Conservation (phyloP, 2,888 invertebrate genomes). For the Amiota mariae region DNA sequence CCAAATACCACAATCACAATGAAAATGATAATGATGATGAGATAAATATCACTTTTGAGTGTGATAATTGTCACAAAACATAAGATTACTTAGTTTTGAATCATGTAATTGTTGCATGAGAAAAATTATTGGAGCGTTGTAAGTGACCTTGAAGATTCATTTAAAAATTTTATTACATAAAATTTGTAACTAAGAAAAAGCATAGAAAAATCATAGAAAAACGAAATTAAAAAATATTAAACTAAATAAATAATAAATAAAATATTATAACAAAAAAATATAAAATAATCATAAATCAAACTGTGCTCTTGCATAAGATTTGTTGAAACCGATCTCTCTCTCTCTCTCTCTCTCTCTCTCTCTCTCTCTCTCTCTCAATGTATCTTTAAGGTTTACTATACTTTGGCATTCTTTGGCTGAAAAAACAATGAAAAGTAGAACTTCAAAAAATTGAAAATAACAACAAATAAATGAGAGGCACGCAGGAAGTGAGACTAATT, state of each 20-base stretch:
- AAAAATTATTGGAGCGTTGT: not conserved
- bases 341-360: too few species aligned
- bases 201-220: not conserved
- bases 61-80: slow-evolving; percentile 27
- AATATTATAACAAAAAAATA: not conserved
- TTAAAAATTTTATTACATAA: not conserved
- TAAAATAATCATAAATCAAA: not conserved
- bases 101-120: slow-evolving; percentile 21
- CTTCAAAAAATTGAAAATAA: too few species aligned
- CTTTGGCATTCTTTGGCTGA: not conserved
- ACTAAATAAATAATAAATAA: not conserved
- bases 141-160: slow-evolving; percentile 13
- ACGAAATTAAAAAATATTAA: not conserved
- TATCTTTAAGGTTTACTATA: too few species aligned
- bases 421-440: not conserved
- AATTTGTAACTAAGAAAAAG: not conserved
- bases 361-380: too few species aligned
- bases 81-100: not conserved
- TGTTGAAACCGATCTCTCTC: too few species aligned
- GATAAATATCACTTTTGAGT: slow-evolving; percentile 9
- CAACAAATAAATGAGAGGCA: not conserved
- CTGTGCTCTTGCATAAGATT: not conserved
- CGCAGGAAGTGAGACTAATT: slow-evolving; percentile 29
- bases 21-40: not conserved
- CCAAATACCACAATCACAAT: too few species aligned